phyloP scores from a whole-genome alignment of 2,888 invertebrate species.

The Agriopis leucophaearia region DNA sequence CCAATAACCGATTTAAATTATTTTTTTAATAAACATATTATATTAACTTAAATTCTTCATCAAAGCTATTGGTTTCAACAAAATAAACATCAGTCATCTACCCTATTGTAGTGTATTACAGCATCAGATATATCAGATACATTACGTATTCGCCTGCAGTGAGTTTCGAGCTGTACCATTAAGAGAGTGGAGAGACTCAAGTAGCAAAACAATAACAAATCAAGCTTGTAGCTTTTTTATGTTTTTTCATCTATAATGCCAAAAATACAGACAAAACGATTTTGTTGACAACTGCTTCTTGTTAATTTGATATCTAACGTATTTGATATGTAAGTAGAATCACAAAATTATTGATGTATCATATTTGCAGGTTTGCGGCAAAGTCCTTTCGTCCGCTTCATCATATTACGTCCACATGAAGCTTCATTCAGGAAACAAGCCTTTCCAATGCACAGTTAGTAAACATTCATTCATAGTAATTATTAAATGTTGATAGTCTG shows the following conservation, averaged over 20 bases:
- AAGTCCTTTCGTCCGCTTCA: slow-evolving; percentile 91
- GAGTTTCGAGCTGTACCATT: no score
- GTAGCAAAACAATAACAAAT: not conserved
- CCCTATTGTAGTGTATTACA: no score
- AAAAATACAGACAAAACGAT: slow-evolving; percentile 42
- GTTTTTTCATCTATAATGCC: slow-evolving; percentile 6
- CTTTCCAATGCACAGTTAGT: slow-evolving; percentile 91
- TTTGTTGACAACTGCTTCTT: slow-evolving; percentile 44
- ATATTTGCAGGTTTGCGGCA: slow-evolving; percentile 88
- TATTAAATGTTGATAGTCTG: not conserved
- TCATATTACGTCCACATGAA: slow-evolving; percentile 95
- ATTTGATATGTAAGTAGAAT: slow-evolving; percentile 30
- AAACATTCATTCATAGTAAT: slow-evolving; percentile 32
- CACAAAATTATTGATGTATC: slow-evolving; percentile 33
- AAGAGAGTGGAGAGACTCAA: no score
- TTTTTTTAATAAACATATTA: no score
- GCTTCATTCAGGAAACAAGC: slow-evolving; percentile 92
- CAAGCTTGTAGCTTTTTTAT: not conserved
- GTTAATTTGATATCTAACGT: slow-evolving; percentile 21
- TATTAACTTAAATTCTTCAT: no score
- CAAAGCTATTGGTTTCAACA: no score
- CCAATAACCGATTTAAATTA: no score
- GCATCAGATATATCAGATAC: no score
- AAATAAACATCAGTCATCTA: no score
- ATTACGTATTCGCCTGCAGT: no score